These are phyloP conservation scores for Monopis laevigella DNA, from an alignment of 2,888 invertebrate genomes.

Conservation along the genomic window DNA sequence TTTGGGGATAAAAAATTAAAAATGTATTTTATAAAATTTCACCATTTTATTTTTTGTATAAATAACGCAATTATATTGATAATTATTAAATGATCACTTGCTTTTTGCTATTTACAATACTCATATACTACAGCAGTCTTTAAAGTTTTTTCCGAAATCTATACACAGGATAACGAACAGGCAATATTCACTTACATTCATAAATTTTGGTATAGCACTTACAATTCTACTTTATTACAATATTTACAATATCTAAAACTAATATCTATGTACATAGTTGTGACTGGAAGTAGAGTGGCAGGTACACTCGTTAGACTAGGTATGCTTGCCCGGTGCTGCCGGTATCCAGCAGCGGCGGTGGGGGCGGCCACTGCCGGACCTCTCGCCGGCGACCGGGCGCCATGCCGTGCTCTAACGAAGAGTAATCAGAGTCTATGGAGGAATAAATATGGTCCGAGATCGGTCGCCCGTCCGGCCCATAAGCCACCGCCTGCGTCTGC, in stretches of 20 bases:
- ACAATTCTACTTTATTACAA: conserved; percentile 48
- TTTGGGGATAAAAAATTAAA: conserved; percentile 6
- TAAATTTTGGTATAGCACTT: conserved; percentile 68
- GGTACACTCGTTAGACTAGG: conserved; percentile 68
- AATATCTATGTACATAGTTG: conserved; percentile 42
- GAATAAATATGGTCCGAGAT: conserved; percentile 91
- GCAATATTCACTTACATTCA: conserved; percentile 62
- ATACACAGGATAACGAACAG: conserved; percentile 65
- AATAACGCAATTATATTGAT: conserved; percentile 63
- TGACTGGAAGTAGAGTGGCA: conserved; percentile 54
- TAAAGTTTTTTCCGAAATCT: conserved; percentile 60
- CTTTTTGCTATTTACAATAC: conserved; percentile 62
- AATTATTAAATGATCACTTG: conserved; percentile 65
- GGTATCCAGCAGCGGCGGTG: conserved; percentile 56
- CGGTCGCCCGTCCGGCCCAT: conserved; percentile 74
- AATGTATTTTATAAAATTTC: not conserved
- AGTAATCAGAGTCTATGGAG: conserved; percentile 89
- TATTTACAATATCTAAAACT: conserved; percentile 46
- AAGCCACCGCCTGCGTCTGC: conserved; percentile 46
- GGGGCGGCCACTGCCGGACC: conserved; percentile 56
- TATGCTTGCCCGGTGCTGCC: conserved; percentile 71
- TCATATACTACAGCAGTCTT: conserved; percentile 70
- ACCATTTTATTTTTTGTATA: conserved; percentile 56
- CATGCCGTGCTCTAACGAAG: conserved; percentile 80
- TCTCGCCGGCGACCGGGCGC: conserved; percentile 56